A percentile compares a stretch with the other conserved stretches of the same genome.
Evolutionary conservation across 2,113 vertebrate genomes (phyloP).

Genomic region (Menidia beryllina): DNA sequence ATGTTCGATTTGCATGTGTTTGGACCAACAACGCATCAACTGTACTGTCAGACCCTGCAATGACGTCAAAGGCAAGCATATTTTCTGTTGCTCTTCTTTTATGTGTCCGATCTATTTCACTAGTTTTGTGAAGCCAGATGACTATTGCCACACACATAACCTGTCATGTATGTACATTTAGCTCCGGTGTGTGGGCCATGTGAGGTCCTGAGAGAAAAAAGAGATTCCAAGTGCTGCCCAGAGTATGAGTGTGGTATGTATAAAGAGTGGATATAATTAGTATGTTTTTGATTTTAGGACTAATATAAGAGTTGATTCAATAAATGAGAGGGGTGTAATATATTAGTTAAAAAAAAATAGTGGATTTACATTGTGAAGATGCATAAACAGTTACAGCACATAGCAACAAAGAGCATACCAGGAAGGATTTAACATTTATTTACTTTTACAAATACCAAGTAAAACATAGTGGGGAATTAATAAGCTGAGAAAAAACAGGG

Average conservation of each 20-base stretch:
- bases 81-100: not conserved
- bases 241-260: conserved; percentile 91
- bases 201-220: conserved; percentile 86
- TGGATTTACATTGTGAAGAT: not conserved
- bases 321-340: too few species aligned
- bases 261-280: not conserved
- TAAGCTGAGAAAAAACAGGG: too few species aligned
- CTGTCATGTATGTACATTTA: conserved; percentile 58
- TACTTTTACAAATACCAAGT: too few species aligned
- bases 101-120: not conserved
- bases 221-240: conserved; percentile 86
- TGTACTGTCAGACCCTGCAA: conserved; percentile 88
- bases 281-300: not conserved
- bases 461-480: too few species aligned
- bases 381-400: too few species aligned
- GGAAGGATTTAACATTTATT: too few species aligned
- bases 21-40: conserved; percentile 86
- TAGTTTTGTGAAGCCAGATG: not conserved
- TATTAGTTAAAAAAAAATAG: too few species aligned
- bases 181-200: conserved; percentile 87
- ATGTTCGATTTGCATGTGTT: conserved; percentile 91
- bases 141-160: not conserved
- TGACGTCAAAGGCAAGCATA: conserved; percentile 74
- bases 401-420: too few species aligned
- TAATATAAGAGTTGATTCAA: not conserved